Conservation (phyloP, 2,888 invertebrate genomes). For the Campoplex nolae region DNA sequence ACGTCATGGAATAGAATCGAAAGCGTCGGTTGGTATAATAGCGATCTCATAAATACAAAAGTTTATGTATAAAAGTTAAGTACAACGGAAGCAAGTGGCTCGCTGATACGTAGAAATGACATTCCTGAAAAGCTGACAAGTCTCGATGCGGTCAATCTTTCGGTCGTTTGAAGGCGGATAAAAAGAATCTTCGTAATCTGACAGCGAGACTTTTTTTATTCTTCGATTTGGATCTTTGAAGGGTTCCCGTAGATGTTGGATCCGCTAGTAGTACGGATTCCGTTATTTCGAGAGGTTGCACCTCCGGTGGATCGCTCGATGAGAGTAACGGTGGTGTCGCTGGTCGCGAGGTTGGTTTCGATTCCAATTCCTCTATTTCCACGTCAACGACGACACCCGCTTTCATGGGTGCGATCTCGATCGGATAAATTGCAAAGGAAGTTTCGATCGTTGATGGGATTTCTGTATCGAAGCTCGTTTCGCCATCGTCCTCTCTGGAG, state of each 20-base stretch:
- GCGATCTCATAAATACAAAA: not conserved
- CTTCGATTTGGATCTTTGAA: slow-evolving; percentile 52
- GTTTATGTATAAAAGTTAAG: not conserved
- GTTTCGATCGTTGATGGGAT: slow-evolving; percentile 12
- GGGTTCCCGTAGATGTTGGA: not conserved
- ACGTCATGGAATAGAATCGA: not conserved
- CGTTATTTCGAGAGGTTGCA: not conserved
- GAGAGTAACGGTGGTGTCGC: slow-evolving; percentile 5
- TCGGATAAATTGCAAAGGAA: slow-evolving; percentile 17
- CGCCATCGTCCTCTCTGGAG: slow-evolving; percentile 21
- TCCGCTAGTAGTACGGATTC: slow-evolving; percentile 7
- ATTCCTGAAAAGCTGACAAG: not conserved
- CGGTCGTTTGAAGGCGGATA: slow-evolving; percentile 71
- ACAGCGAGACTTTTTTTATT: slow-evolving; percentile 68
- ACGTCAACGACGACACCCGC: slow-evolving; percentile 10
- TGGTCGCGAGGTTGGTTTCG: slow-evolving; percentile 24
- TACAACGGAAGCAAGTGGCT: not conserved
- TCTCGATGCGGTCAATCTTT: slow-evolving; percentile 65
- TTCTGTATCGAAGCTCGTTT: not conserved
- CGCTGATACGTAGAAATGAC: not conserved
- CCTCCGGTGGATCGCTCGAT: not conserved
- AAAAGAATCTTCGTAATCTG: slow-evolving; percentile 73
- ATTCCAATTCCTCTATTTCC: slow-evolving; percentile 41
- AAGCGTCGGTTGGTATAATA: not conserved
- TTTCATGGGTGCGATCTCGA: slow-evolving; percentile 7